Conservation (phyloP, 2,113 vertebrate genomes). For the Apteryx mantelli region DNA sequence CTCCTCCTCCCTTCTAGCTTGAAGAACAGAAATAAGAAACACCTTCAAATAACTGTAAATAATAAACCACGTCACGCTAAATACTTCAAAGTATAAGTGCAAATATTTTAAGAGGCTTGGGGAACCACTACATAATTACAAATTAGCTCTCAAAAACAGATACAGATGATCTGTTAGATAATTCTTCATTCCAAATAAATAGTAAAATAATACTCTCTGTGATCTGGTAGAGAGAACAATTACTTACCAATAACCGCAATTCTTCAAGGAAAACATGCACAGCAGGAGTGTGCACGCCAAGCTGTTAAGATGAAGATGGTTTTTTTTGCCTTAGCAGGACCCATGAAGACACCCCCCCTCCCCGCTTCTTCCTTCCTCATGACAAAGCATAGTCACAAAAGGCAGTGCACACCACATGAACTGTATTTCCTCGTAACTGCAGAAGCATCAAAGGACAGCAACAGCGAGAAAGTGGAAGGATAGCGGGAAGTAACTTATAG, state of each 20-base stretch:
- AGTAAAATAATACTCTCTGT: neutral
- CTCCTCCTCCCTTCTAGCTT: neutral
- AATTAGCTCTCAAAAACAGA: slow-evolving; percentile 24
- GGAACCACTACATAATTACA: slow-evolving; percentile 1
- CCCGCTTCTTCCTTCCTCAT: neutral
- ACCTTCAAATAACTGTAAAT: slow-evolving; percentile 60
- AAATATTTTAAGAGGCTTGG: slow-evolving; percentile 34
- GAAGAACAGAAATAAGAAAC: slow-evolving; percentile 37
- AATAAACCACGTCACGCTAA: neutral
- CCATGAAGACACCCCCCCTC: neutral
- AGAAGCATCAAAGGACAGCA: neutral
- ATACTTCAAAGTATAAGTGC: slow-evolving; percentile 43
- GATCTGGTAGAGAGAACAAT: neutral
- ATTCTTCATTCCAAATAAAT: neutral
- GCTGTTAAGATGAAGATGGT: neutral
- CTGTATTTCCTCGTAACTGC: neutral
- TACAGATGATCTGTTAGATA: slow-evolving; percentile 36
- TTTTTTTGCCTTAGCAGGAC: neutral
- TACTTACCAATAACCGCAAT: neutral
- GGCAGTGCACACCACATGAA: neutral
- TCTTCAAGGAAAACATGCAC: neutral
- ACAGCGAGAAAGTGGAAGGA: neutral
- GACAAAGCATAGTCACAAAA: neutral
- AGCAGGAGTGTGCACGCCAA: accelerated
- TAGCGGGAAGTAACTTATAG: neutral